Evolutionary conservation across 2,888 invertebrate species (phyloP).

Genomic region (Sacculina carcini): DNA sequence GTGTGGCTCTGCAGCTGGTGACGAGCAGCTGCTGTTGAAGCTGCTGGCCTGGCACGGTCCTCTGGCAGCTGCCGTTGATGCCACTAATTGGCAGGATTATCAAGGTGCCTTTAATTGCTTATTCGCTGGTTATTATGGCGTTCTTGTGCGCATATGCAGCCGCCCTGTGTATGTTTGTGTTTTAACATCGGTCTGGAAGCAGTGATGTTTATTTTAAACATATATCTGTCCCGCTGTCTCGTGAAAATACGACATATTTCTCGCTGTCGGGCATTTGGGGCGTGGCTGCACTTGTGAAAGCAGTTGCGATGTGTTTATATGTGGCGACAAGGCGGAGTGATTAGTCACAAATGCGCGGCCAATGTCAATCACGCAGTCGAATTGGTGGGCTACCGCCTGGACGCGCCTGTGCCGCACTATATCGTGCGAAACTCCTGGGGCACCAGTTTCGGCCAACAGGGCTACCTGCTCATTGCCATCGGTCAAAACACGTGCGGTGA

Average conservation of each 20-base stretch:
- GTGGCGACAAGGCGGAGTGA: slow-evolving; percentile 49
- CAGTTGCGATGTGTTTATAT: too few relatives aligned
- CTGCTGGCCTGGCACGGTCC: slow-evolving; percentile 43
- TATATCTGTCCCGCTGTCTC: not conserved
- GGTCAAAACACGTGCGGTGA: slow-evolving; percentile 49
- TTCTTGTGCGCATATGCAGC: too few relatives aligned
- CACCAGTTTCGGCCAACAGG: slow-evolving; percentile 38
- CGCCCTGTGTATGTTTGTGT: too few relatives aligned
- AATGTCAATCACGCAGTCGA: slow-evolving; percentile 54
- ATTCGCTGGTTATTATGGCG: too few relatives aligned
- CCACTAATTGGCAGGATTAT: slow-evolving; percentile 60
- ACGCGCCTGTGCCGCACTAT: slow-evolving; percentile 43
- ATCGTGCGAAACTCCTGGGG: slow-evolving; percentile 72
- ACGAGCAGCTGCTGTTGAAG: slow-evolving; percentile 33
- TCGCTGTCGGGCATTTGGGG: too few relatives aligned
- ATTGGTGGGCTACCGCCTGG: slow-evolving; percentile 52
- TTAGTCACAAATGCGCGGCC: slow-evolving; percentile 49
- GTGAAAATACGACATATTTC: too few relatives aligned
- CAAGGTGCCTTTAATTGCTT: too few relatives aligned
- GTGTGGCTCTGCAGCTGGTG: slow-evolving; percentile 38
- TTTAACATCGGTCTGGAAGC: too few relatives aligned
- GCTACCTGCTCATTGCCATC: slow-evolving; percentile 46
- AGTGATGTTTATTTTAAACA: not conserved
- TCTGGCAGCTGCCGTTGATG: slow-evolving; percentile 52
- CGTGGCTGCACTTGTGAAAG: too few relatives aligned